These are phyloP conservation scores for Aphyosemion australe DNA, from an alignment of 2,113 vertebrate genomes.

Conservation along the genomic window DNA sequence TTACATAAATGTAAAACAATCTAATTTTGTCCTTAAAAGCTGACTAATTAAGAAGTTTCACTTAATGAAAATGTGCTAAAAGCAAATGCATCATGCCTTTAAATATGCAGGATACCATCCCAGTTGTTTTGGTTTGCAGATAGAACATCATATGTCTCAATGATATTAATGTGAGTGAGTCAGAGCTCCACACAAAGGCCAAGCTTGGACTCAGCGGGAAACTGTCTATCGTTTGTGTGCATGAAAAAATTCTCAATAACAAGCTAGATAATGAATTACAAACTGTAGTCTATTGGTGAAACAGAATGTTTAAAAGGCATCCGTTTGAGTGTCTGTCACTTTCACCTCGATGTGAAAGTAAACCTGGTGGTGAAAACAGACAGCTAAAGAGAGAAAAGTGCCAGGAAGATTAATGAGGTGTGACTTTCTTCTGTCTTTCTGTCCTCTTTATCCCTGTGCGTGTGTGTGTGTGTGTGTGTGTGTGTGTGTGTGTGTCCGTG, in stretches of 20 bases:
- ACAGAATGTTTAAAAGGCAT: conserved; percentile 57
- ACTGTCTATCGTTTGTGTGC: no score
- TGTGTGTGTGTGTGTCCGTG: conserved; percentile 35
- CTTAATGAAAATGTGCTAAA: no score
- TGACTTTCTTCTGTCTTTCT: conserved; percentile 57
- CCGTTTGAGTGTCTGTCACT: conserved; percentile 64
- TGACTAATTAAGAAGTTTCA: no score
- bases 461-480: conserved; percentile 33
- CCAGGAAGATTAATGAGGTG: conserved; percentile 74
- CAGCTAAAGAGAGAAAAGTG: conserved; percentile 65
- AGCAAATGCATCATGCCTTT: no score
- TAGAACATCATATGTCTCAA: no score
- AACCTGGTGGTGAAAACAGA: conserved; percentile 62
- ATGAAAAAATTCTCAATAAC: conserved; percentile 33
- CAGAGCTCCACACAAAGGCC: no score
- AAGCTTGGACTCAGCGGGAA: not conserved
- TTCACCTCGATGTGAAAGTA: conserved; percentile 72
- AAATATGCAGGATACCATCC: no score
- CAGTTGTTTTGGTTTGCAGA: no score
- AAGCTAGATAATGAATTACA: conserved; percentile 37
- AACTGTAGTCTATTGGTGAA: conserved; percentile 64
- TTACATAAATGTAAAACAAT: no score
- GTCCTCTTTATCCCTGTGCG: conserved; percentile 50
- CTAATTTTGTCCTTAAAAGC: no score
- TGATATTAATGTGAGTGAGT: no score